Base-by-base conservation (phyloP, 2,888 invertebrate genomes). In the Carcina quercana region DNA sequence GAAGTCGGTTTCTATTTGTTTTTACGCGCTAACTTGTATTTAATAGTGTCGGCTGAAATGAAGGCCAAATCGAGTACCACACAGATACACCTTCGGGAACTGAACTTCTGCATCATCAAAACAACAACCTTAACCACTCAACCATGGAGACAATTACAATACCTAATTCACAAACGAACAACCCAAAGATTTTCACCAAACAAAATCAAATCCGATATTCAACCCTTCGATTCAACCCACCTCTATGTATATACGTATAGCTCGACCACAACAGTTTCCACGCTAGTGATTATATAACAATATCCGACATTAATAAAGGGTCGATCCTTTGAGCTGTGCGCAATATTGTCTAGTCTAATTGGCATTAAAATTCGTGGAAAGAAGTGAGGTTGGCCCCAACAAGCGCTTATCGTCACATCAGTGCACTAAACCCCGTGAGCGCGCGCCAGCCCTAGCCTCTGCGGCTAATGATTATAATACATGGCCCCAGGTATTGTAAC, bases 331-430 rank as follows among this genome's bases (percentile, higher is more conserved):
- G n/a, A n/a, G n/a, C 67, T 65, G 50, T 53, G 44, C 60, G 58
- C 66, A 72, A 75, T 74, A 78, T 73, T 79, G 78, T 74, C 66
- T 68, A 59, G 59, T 66, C 69, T 83, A 83, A 83, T 83, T 83
- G 79, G 82, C 78, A 79, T 73, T 72, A 71, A 72, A 68, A 71
- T 59, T 60, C 49, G 58, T 38, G 47, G 61, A 73, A 73, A 74
- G 72, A 78, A 75, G 59, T 69, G 71, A 66, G 75, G 76, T 72
- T 63, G 57, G 59, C 67, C 72, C 71, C 72, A 74, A 76, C 66
- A 70, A 67, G 62, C 62, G 78, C 71, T 78, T 78, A 76, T 71
- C 75, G 50, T 43, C 76, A 71, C 76, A 74, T 74, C 73, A 63
- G 55, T 68, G 61, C 48, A 50, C 59, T 56, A 54, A 59, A 44